These are phyloP conservation scores for Scytalopus superciliaris DNA, from an alignment of 2,113 vertebrate species.

Conservation along the genomic window DNA sequence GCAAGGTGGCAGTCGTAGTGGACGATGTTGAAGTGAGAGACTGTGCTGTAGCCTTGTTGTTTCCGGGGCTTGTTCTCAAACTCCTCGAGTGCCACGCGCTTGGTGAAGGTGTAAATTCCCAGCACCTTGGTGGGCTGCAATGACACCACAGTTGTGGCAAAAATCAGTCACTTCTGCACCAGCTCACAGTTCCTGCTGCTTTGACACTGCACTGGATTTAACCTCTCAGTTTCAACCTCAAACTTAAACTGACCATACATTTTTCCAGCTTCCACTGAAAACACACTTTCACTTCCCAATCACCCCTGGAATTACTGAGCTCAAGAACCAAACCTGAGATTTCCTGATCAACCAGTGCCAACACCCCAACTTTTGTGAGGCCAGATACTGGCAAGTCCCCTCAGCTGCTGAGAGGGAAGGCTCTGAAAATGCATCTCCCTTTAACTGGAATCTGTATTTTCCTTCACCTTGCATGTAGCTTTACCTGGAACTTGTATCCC, in stretches of 20 bases:
- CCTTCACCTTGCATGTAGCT: too few relatives aligned
- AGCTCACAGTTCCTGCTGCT: background rate
- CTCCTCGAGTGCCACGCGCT: conserved; percentile 93
- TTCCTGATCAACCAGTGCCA: background rate
- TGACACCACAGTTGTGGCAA: background rate
- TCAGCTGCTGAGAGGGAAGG: background rate
- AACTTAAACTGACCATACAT: background rate
- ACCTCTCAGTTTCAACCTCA: background rate
- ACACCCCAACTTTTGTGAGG: background rate
- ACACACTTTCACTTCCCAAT: background rate
- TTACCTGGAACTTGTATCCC: conserved; percentile 97
- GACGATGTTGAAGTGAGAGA: conserved; percentile 99
- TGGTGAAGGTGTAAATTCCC: conserved; percentile 98
- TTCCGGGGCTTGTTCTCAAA: conserved; percentile 97
- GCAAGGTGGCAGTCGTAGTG: conserved; percentile 98
- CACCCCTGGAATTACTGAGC: background rate
- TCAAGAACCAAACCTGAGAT: background rate
- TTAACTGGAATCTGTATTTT: background rate
- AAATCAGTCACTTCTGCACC: background rate
- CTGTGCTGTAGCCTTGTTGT: conserved; percentile 97
- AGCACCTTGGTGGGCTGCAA: conserved; percentile 93
- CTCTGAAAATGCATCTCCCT: background rate
- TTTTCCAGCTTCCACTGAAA: background rate
- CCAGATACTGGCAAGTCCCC: background rate
- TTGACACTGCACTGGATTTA: too few relatives aligned